phyloP scores from a whole-genome alignment of 2,888 invertebrate genomes.

The Cantharis rufa region DNA sequence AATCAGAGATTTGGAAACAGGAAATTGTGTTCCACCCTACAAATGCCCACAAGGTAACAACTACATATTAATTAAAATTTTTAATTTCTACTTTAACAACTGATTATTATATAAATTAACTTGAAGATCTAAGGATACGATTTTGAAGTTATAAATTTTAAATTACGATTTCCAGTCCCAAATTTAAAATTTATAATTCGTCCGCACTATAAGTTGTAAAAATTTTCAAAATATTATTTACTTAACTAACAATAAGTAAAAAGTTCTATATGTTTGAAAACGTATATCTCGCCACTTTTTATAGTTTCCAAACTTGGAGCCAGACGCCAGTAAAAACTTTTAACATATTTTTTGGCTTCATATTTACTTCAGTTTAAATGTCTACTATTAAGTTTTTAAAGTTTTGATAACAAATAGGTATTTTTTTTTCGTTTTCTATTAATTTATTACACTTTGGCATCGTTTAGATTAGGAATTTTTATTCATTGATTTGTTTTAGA shows the following conservation, averaged over 20 bases:
- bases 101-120: too few relatives aligned
- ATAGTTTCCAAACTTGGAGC: not conserved
- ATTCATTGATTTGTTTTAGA: constrained; percentile 3
- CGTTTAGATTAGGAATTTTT: not conserved
- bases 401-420: not conserved
- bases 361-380: not conserved
- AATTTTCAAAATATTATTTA: not conserved
- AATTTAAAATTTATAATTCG: too few relatives aligned
- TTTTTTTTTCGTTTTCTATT: not conserved
- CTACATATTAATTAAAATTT: not conserved
- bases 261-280: not conserved
- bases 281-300: not conserved
- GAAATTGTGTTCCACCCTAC: not conserved
- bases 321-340: not conserved
- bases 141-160: too few relatives aligned
- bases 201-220: not conserved
- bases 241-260: too few relatives aligned
- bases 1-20: constrained; percentile 8
- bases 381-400: not conserved
- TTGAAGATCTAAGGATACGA: too few relatives aligned
- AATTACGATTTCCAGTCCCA: too few relatives aligned
- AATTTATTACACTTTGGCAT: not conserved
- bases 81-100: too few relatives aligned
- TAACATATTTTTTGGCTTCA: not conserved
- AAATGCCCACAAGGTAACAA: constrained; percentile 4